These are phyloP conservation scores for Nineta flava DNA, from an alignment of 2,888 invertebrate genomes.

Conservation along the genomic window DNA sequence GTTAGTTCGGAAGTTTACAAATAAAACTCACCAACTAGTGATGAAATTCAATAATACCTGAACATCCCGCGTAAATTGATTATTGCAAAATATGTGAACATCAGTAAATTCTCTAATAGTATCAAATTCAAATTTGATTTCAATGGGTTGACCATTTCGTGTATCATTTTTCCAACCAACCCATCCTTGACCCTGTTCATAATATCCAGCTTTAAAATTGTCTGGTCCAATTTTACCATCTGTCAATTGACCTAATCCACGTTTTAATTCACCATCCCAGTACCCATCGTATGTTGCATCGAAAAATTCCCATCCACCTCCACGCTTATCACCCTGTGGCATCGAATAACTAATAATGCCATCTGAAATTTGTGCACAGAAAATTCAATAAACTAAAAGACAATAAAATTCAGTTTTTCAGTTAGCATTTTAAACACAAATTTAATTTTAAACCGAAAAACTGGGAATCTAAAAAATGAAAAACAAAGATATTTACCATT, in stretches of 20 bases:
- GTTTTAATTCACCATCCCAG: conserved; percentile 57
- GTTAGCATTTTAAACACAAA: not conserved
- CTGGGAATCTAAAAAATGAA: not conserved
- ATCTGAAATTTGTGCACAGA: conserved; percentile 32
- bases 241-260: conserved; percentile 71
- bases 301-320: conserved; percentile 63
- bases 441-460: not conserved
- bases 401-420: too few relatives aligned
- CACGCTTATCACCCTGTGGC: conserved; percentile 73
- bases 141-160: conserved; percentile 41
- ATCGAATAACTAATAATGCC: conserved; percentile 74
- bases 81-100: conserved; percentile 69
- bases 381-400: not conserved
- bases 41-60: conserved; percentile 33
- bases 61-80: conserved; percentile 71
- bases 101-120: conserved; percentile 71
- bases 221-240: conserved; percentile 68
- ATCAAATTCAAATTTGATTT: conserved; percentile 70
- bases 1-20: not conserved
- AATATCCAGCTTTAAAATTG: conserved; percentile 48
- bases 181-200: conserved; percentile 58
- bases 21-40: not conserved
- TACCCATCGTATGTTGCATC: conserved; percentile 77
- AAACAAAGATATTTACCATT: conserved; percentile 35
- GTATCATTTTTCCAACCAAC: conserved; percentile 81